phyloP scores from a whole-genome alignment of 2,888 invertebrate genomes.

The Drosophila anceps region DNA sequence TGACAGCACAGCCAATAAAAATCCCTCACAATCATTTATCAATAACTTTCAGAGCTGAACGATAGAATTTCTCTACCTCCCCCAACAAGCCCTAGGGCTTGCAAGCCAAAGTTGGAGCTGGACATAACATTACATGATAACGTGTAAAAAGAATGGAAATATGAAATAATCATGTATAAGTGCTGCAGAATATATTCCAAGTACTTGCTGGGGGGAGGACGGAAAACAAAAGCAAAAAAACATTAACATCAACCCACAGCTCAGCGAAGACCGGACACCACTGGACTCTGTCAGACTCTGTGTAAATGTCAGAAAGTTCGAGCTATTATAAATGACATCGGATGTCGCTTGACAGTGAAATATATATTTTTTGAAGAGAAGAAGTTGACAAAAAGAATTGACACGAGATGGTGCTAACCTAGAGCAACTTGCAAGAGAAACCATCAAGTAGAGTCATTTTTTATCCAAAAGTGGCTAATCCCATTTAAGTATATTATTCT shows the following conservation, averaged over 20 bases:
- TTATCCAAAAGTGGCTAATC: background rate
- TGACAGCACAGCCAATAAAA: conserved; percentile 71
- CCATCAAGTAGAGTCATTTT: background rate
- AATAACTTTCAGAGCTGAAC: conserved; percentile 54
- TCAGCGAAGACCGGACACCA: conserved; percentile 24
- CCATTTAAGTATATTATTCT: no score
- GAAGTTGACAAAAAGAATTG: conserved; percentile 6
- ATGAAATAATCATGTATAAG: conserved; percentile 61
- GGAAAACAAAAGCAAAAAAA: conserved; percentile 12
- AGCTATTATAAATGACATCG: conserved; percentile 78
- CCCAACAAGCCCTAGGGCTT: background rate
- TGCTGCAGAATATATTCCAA: conserved; percentile 56
- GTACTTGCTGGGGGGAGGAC: conserved; percentile 10
- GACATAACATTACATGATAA: conserved; percentile 7
- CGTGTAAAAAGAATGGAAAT: conserved; percentile 55
- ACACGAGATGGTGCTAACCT: background rate
- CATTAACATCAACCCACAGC: conserved; percentile 22
- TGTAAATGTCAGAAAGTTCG: conserved; percentile 79
- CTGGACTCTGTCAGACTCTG: conserved; percentile 53
- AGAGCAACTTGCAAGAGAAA: background rate
- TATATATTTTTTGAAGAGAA: conserved; percentile 18
- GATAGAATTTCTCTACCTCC: conserved; percentile 14
- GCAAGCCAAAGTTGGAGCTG: conserved; percentile 3
- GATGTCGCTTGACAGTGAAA: conserved; percentile 46
- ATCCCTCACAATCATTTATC: conserved; percentile 80